Evolutionary conservation across 2,888 invertebrate genomes (phyloP), one percentile per base, ranked within the genome.

Genomic region (Phengaris arion): DNA sequence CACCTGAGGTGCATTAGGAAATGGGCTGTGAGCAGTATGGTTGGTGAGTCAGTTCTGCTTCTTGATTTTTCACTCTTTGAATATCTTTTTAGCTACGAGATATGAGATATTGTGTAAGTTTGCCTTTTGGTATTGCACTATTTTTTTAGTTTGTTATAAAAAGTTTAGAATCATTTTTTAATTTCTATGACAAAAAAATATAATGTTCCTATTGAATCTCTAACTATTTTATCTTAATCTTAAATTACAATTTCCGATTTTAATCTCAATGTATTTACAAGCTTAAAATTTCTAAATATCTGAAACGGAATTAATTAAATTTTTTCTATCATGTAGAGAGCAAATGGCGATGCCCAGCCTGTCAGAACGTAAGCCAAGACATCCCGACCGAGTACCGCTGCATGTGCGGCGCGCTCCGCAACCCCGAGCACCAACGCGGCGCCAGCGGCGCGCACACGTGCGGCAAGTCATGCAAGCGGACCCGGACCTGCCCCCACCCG

Each of bases 331-430:
- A 68, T 74, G 69, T 80, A 94, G 96, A 96, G 79, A 95, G 95
- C 75, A 97, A 97, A 77, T 99, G 99, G 99, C 96, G 98, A 35
- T 99, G 99, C 86, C 99, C 99, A 0, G 98, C 98, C 0, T 99
- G 99, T 86, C 99, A 99, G 89, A 97, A 97, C 87, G 95, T 96
- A 2, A 95, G 95, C 76, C 90, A 94, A 15, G 94, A 94, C 46
- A 94, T 97, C 75, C 99, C 99, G 0, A 94, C 94, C 0, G 96
- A 97, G 75, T 99, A 99, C 87, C 94, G 94, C 15, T 99, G 99
- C 86, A 99, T 98, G 92, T 99, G 99, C 87, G 97, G 98, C 46
- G 97, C 97, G 85, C 87, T 94, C 1, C 94, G 94, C 68, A 95
- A 96, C 83, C 98, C 98, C 0, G 95, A 95, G 77, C 96, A 96